Evolutionary conservation across 2,113 vertebrate genomes (phyloP).

Genomic region (Dipodomys ordii): DNA sequence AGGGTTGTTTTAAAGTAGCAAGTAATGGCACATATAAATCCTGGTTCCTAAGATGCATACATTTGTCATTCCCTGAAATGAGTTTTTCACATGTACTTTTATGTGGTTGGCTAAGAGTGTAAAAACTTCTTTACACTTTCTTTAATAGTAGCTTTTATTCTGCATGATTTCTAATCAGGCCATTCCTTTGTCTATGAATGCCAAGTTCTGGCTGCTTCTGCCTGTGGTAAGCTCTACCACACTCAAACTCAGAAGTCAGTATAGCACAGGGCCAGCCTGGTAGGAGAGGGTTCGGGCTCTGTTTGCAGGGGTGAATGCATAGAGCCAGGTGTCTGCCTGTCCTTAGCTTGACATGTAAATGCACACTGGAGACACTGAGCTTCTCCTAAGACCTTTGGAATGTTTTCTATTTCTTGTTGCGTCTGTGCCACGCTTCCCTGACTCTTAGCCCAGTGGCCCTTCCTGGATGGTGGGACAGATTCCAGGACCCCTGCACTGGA

Average conservation of each 20-base stretch:
- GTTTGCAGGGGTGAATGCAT: background rate
- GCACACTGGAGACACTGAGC: background rate
- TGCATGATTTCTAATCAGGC: constrained; percentile 50
- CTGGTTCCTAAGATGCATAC: constrained; percentile 62
- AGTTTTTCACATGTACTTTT: constrained; percentile 73
- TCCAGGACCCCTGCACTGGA: background rate
- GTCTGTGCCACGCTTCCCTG: background rate
- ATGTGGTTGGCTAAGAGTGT: constrained; percentile 57
- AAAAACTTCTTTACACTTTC: constrained; percentile 36
- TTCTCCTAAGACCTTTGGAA: background rate
- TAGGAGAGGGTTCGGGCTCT: background rate
- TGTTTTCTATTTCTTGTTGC: background rate
- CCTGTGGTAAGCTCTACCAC: background rate
- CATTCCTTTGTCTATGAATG: background rate
- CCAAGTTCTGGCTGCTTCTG: background rate
- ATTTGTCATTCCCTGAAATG: constrained; percentile 71
- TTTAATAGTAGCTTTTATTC: constrained; percentile 46
- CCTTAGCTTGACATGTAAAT: background rate
- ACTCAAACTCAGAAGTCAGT: background rate
- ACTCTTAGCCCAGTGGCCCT: background rate
- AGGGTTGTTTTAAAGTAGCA: constrained; percentile 74
- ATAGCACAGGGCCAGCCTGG: background rate
- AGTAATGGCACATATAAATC: constrained; percentile 76
- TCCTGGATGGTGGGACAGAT: background rate
- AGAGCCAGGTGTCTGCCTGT: background rate